Evolutionary conservation across 2,888 invertebrate species (phyloP).

Genomic region (Protodeltote pygarga): DNA sequence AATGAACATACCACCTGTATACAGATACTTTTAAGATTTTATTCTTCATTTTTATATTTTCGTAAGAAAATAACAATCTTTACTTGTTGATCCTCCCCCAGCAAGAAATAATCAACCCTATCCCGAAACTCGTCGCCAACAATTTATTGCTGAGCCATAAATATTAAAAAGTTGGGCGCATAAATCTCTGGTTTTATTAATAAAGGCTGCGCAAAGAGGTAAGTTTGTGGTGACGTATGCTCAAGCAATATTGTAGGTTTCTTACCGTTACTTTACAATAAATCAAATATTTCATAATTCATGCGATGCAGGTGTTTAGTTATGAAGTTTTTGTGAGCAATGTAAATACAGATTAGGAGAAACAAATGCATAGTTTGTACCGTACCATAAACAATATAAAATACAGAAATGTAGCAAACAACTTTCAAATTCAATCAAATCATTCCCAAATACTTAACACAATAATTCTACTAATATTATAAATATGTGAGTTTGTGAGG

Average conservation of each 20-base stretch:
- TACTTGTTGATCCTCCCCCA: conserved; percentile 80
- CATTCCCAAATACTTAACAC: neutral
- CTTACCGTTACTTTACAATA: conserved; percentile 31
- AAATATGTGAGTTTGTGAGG: neutral
- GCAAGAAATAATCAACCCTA: conserved; percentile 81
- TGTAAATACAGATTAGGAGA: no score
- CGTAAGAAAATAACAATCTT: conserved; percentile 51
- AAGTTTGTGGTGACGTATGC: conserved; percentile 63
- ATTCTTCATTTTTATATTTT: conserved; percentile 8
- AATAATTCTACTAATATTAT: neutral
- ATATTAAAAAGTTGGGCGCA: conserved; percentile 84
- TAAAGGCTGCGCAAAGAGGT: conserved; percentile 65
- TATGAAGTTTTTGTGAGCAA: no score
- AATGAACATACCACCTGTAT: no score
- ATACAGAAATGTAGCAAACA: no score
- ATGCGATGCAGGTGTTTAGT: conserved; percentile 22
- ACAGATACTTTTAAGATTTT: neutral
- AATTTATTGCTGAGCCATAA: conserved; percentile 84
- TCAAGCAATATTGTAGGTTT: conserved; percentile 60
- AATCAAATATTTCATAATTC: conserved; percentile 37
- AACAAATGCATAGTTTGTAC: no score
- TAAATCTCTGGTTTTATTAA: conserved; percentile 83
- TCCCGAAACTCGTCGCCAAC: conserved; percentile 73
- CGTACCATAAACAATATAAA: no score
- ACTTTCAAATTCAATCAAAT: no score